Base-by-base conservation (phyloP, 2,797 vertebrate genomes). In the Rhynchotus rufescens region DNA sequence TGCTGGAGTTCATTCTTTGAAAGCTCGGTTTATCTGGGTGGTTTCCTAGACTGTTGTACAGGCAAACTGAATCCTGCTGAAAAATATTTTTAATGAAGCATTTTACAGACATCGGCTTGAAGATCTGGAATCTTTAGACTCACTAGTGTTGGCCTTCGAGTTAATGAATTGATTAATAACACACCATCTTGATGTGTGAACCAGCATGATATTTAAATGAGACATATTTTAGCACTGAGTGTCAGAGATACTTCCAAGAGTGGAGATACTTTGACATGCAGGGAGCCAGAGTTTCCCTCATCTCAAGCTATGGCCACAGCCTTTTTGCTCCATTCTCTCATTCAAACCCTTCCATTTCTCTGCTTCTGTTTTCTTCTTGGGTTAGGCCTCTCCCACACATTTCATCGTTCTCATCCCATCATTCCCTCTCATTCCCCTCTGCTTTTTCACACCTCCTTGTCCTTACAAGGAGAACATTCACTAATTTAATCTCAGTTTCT, bases 41-140 rank as follows among this genome's bases (percentile, higher is more conserved):
- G 75, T 86, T 85, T 87, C 23, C 73, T 89, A 17, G 8, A 38
- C 38, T 72, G 52, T 82, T 78, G 62, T 66, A 49, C 23, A 54
- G 45, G 23, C 30, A 89, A 69, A 69, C 32, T 60, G 47, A 2
- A 15, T 89, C 59, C 0, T 1, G 9, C 36, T 71, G 54, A 49
- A 51, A 80, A 87, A 62, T 32, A 17, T 16, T 28, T 38, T n/a
- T 3, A 6, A 20, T 38, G 62, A 75, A 56, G 16, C 6, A 11
- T 6, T 1, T 1, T 10, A 1, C 4, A 65, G 34, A 30, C 45
- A 5, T 5, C 0, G 2, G 6, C 62, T 71, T 4, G 44, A 67
- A 77, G 69, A 75, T 22, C 49, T 71, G 11, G 4, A n/a, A 15
- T 23, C 57, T 74, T 71, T 32, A 74, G 11, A 12, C 21, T 64